These are phyloP conservation scores for Drosophila subobscura DNA, from an alignment of 1,140 invertebrate species.

Conservation along the genomic window DNA sequence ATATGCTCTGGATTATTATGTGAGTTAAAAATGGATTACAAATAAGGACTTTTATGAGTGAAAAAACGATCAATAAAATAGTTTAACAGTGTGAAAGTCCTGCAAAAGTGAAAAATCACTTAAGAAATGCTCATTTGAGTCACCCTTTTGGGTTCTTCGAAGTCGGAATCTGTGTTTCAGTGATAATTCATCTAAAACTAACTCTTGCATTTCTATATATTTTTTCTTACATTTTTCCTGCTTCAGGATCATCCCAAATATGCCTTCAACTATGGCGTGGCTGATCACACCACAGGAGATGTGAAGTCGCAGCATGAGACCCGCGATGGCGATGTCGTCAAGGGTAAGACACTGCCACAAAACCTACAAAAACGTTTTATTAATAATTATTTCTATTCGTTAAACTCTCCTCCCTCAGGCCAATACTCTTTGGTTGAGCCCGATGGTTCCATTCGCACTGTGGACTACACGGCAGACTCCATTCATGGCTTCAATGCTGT, in stretches of 20 bases:
- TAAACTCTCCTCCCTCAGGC: constrained; percentile 73
- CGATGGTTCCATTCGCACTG: constrained; percentile 88
- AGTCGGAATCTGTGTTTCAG: too few relatives aligned
- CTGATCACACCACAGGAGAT: constrained; percentile 85
- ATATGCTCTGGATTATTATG: constrained; percentile 83
- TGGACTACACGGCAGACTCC: constrained; percentile 86
- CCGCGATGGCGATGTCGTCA: constrained; percentile 85
- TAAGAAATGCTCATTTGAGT: not conserved
- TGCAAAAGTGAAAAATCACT: not conserved
- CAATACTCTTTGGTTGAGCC: constrained; percentile 88
- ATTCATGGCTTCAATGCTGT: constrained; percentile 86
- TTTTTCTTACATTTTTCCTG: not conserved
- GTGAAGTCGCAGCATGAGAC: constrained; percentile 84
- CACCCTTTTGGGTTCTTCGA: too few relatives aligned
- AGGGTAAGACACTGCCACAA: constrained; percentile 74
- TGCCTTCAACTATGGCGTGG: constrained; percentile 85
- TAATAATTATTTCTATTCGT: constrained; percentile 1
- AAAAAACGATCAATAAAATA: not conserved
- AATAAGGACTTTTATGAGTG: not conserved
- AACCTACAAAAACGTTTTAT: not conserved
- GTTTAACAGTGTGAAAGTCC: not conserved
- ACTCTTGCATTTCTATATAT: not conserved
- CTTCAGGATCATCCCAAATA: constrained; percentile 84
- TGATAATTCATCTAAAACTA: not conserved
- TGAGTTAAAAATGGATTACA: constrained; percentile 54